These are phyloP conservation scores for Linnaemya tessellans DNA, from an alignment of 2,888 invertebrate genomes.

Conservation along the genomic window DNA sequence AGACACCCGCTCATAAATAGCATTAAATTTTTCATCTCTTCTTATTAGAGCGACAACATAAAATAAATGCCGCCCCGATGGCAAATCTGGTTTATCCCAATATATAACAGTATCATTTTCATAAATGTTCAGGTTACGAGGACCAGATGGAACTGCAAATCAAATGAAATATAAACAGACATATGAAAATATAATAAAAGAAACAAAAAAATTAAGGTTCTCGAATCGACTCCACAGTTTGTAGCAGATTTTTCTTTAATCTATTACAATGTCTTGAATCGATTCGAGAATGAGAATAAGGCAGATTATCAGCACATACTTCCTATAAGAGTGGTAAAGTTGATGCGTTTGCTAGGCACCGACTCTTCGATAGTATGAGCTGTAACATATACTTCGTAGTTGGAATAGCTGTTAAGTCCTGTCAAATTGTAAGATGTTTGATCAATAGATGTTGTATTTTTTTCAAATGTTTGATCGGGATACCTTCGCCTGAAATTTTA, in stretches of 20 bases:
- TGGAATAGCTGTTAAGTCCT: conserved; percentile 85
- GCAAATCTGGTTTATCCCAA: conserved; percentile 84
- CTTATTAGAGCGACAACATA: conserved; percentile 84
- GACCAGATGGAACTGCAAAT: conserved; percentile 75
- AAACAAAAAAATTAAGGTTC: too few relatives aligned
- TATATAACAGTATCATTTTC: conserved; percentile 68
- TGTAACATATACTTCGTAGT: conserved; percentile 87
- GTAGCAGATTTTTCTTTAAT: too few relatives aligned
- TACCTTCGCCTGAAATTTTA: conserved; percentile 49
- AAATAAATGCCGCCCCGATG: conserved; percentile 85
- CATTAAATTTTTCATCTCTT: conserved; percentile 54
- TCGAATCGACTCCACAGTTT: too few relatives aligned
- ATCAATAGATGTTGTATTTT: conserved; percentile 29
- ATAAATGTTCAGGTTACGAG: conserved; percentile 71
- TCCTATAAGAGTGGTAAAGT: conserved; percentile 86
- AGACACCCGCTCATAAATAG: conserved; percentile 68
- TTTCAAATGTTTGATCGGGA: conserved; percentile 45
- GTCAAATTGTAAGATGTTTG: conserved; percentile 75
- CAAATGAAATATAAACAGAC: not conserved
- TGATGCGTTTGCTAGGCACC: conserved; percentile 83
- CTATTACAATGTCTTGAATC: too few relatives aligned
- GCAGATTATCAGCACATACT: conserved; percentile 74
- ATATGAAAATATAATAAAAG: not conserved
- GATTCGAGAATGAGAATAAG: too few relatives aligned
- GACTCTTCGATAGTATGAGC: conserved; percentile 90